Conservation (phyloP, 2,888 invertebrate species). For the Agrochola litura region DNA sequence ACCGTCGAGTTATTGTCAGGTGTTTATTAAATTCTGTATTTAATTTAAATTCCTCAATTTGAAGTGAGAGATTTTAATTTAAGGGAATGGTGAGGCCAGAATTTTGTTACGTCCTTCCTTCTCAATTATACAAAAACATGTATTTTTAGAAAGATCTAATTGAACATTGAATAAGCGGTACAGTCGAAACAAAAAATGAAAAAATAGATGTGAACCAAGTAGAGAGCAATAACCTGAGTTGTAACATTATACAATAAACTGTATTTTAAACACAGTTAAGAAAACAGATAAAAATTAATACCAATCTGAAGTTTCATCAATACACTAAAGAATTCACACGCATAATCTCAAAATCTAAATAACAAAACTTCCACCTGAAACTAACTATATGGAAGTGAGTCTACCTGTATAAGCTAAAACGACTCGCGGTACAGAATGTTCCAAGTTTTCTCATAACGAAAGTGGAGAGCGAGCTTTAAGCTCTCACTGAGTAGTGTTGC, state of each 20-base stretch:
- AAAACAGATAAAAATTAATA: slow-evolving; percentile 12
- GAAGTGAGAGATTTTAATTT: slow-evolving; percentile 16
- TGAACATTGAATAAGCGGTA: neutral
- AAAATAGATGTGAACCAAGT: neutral
- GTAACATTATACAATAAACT: neutral
- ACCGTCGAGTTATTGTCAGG: slow-evolving; percentile 16
- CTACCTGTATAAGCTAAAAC: slow-evolving; percentile 15
- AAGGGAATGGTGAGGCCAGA: neutral
- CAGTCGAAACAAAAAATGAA: neutral
- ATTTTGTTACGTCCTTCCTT: neutral
- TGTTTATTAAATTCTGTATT: slow-evolving; percentile 36
- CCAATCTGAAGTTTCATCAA: neutral
- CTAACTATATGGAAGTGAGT: slow-evolving; percentile 22
- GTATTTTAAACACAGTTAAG: slow-evolving; percentile 18
- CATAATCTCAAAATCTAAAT: slow-evolving; percentile 26
- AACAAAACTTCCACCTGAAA: slow-evolving; percentile 34
- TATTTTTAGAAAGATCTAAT: neutral
- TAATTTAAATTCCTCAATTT: slow-evolving; percentile 18
- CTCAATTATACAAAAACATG: neutral
- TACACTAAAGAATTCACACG: slow-evolving; percentile 15
- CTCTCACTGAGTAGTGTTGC: slow-evolving; percentile 58
- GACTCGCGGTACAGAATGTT: slow-evolving; percentile 65
- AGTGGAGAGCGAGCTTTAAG: slow-evolving; percentile 71
- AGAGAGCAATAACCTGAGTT: neutral
- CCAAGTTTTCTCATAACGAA: slow-evolving; percentile 80